A percentile compares a stretch with the other conserved stretches of the same genome.
Evolutionary conservation across 2,888 invertebrate species (phyloP).

Genomic region (Agrenia bidenticulata): DNA sequence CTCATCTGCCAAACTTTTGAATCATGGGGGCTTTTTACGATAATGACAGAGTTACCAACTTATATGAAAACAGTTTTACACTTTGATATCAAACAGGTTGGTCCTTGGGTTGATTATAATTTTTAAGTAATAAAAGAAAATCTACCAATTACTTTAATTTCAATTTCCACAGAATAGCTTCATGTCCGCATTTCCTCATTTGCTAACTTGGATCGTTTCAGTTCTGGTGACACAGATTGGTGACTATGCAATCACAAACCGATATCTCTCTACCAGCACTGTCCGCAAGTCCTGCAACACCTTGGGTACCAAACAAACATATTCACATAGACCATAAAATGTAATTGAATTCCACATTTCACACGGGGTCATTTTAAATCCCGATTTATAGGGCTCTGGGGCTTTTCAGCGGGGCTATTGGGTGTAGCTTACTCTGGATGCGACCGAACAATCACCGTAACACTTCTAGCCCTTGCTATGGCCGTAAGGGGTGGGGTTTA

Average conservation of each 20-base stretch:
- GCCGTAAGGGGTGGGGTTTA: conserved; percentile 48
- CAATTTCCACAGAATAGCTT: conserved; percentile 60
- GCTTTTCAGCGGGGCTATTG: conserved; percentile 68
- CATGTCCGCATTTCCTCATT: conserved; percentile 66
- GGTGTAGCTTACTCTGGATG: conserved; percentile 71
- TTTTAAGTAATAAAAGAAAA: not conserved
- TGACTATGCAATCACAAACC: conserved; percentile 62
- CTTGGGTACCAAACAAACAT: too few species aligned
- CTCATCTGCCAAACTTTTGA: conserved; percentile 46
- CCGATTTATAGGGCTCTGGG: conserved; percentile 64
- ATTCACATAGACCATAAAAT: too few species aligned
- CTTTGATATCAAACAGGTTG: conserved; percentile 73
- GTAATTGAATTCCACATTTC: too few species aligned
- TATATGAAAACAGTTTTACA: conserved; percentile 83
- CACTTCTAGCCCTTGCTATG: conserved; percentile 61
- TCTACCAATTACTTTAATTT: not conserved
- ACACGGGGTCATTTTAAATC: too few species aligned
- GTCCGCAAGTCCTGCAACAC: conserved; percentile 59
- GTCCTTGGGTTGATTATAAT: too few species aligned
- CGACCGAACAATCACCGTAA: conserved; percentile 63
- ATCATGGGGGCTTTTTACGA: conserved; percentile 72
- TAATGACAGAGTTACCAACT: conserved; percentile 77
- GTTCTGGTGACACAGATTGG: conserved; percentile 67
- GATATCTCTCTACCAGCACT: conserved; percentile 56
- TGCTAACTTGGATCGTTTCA: conserved; percentile 69